Conservation (phyloP, 1,140 invertebrate species). For the Bradysia coprophila region DNA sequence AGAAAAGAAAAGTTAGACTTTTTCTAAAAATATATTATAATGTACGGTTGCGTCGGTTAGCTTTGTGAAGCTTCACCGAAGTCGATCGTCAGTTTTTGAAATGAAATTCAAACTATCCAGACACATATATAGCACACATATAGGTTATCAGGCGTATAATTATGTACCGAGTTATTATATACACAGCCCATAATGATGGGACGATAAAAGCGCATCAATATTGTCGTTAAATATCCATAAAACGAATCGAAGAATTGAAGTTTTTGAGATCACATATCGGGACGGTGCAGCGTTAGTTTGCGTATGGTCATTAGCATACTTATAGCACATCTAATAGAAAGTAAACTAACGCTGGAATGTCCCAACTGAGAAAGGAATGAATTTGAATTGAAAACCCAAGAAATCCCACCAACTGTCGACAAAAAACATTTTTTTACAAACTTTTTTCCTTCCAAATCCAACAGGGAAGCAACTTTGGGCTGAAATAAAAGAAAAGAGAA, state of each 20-base stretch:
- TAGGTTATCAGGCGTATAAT: background rate
- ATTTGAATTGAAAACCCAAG: no score
- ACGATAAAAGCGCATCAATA: background rate
- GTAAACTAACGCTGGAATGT: background rate
- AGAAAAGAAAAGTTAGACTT: background rate
- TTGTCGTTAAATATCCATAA: no score
- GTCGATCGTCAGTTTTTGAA: background rate
- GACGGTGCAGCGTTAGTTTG: no score
- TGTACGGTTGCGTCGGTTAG: background rate
- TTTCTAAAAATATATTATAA: background rate
- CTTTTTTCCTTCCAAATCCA: no score
- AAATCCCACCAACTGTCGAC: no score
- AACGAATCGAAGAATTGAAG: no score
- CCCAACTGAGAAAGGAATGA: no score
- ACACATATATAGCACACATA: background rate
- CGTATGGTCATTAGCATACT: no score
- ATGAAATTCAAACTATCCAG: background rate
- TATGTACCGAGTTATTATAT: background rate
- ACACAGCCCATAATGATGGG: background rate
- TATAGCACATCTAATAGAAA: no score
- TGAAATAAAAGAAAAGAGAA: conserved; percentile 17
- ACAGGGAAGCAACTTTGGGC: conserved; percentile 61
- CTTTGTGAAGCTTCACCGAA: background rate
- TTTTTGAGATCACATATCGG: no score
- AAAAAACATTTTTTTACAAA: no score